Conservation (phyloP, 2,113 vertebrate species). For the Eulacestoma nigropectus region DNA sequence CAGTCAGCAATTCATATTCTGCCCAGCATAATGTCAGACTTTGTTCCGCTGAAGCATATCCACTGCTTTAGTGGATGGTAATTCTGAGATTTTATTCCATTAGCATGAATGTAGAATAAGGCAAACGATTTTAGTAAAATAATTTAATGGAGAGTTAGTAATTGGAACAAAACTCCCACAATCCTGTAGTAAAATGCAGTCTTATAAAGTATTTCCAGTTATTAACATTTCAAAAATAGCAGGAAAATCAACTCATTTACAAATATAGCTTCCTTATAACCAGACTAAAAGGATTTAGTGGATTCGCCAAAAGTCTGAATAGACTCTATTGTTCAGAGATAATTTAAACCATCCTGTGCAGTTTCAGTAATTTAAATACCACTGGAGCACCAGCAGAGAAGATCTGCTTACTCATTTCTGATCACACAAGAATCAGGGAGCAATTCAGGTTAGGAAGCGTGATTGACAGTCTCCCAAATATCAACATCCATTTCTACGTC, state of each 20-base stretch:
- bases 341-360: slow-evolving; percentile 48
- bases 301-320: slow-evolving; percentile 31
- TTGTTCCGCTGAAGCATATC: neutral
- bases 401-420: neutral
- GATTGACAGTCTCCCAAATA: slow-evolving; percentile 1
- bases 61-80: neutral
- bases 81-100: neutral
- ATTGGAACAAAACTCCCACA: neutral
- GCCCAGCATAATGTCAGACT: neutral
- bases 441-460: neutral
- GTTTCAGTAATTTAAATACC: slow-evolving; percentile 9
- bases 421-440: neutral
- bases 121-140: neutral
- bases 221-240: neutral
- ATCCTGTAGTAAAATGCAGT: neutral
- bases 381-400: neutral
- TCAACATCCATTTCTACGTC: neutral
- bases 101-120: neutral
- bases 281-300: neutral
- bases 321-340: slow-evolving; percentile 31
- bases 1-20: neutral
- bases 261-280: neutral
- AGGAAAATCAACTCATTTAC: neutral
- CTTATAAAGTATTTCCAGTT: neutral
- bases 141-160: neutral